Percentiles rank a stretch among this genome's conserved stretches.
These are phyloP conservation scores for Prionailurus bengalensis DNA, from an alignment of 2,113 vertebrate species.

Conservation along the genomic window DNA sequence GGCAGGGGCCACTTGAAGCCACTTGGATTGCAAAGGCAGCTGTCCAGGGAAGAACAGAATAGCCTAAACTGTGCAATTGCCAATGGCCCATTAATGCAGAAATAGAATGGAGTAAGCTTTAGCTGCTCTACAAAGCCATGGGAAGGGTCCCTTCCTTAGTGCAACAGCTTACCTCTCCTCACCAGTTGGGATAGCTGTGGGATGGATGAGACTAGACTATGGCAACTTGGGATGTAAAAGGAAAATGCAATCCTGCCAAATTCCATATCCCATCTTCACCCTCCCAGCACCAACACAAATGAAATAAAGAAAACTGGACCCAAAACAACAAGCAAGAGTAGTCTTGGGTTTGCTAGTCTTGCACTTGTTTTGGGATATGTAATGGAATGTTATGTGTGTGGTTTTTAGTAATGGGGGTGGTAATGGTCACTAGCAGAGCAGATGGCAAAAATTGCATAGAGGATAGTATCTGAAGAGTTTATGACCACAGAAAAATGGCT, in stretches of 20 bases:
- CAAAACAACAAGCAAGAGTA: conserved; percentile 87
- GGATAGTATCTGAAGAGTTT: conserved; percentile 77
- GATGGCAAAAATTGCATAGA: conserved; percentile 85
- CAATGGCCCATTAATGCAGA: conserved; percentile 78
- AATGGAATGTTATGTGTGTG: conserved; percentile 85
- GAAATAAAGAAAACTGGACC: conserved; percentile 71
- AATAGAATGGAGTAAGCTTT: conserved; percentile 75
- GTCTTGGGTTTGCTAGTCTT: conserved; percentile 70
- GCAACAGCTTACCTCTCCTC: conserved; percentile 63
- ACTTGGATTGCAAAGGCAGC: conserved; percentile 80
- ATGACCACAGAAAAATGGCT: conserved; percentile 86
- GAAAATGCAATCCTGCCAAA: conserved; percentile 63
- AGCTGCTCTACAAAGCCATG: conserved; percentile 32
- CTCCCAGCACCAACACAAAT: conserved; percentile 82
- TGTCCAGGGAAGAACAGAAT: conserved; percentile 73
- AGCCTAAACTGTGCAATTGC: conserved; percentile 77
- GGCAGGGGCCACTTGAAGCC: conserved; percentile 13
- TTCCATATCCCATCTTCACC: conserved; percentile 68
- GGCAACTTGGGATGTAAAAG: conserved; percentile 71
- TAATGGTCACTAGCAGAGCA: conserved; percentile 85
- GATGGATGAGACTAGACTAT: conserved; percentile 63
- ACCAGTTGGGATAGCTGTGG: not conserved
- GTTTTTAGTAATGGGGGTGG: conserved; percentile 85
- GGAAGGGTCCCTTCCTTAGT: conserved; percentile 5
- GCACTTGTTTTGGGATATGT: conserved; percentile 86